Conservation (phyloP, 2,797 vertebrate species). For the Malacoctenus gilli region DNA sequence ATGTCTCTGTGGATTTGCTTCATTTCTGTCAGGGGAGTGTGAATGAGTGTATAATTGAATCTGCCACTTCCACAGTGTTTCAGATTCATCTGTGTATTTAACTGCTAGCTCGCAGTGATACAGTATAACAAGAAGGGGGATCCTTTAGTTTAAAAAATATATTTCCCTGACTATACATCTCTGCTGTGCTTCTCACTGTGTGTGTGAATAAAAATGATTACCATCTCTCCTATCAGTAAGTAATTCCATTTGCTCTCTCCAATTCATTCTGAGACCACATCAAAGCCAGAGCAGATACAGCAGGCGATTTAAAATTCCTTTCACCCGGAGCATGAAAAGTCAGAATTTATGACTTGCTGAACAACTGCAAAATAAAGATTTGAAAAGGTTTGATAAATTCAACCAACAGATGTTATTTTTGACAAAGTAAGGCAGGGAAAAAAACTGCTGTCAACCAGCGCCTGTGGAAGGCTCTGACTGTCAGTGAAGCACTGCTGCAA, state of each 20-base stretch:
- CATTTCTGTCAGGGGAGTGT: conserved; percentile 52
- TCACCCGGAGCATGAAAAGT: conserved; percentile 65
- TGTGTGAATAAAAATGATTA: conserved; percentile 76
- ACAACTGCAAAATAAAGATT: conserved; percentile 72
- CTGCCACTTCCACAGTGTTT: conserved; percentile 55
- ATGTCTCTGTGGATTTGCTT: conserved; percentile 51
- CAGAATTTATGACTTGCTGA: conserved; percentile 72
- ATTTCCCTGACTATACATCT: conserved; percentile 51
- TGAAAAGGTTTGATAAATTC: conserved; percentile 67
- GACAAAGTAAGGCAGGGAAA: conserved; percentile 28
- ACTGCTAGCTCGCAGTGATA: conserved; percentile 52
- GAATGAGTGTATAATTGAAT: conserved; percentile 65
- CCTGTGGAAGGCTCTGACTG: conserved; percentile 20
- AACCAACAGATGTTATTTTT: conserved; percentile 57
- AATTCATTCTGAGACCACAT: conserved; percentile 75
- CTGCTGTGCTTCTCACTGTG: conserved; percentile 52
- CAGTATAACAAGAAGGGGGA: conserved; percentile 48
- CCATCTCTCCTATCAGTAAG: conserved; percentile 76
- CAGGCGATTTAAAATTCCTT: conserved; percentile 71
- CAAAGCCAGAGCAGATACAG: conserved; percentile 75
- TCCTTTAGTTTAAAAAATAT: conserved; percentile 58
- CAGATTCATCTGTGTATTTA: conserved; percentile 65
- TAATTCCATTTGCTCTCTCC: conserved; percentile 78
- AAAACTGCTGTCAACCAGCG: conserved; percentile 15
- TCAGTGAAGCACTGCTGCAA: conserved; percentile 45